Conservation (phyloP, 1,140 invertebrate genomes). For the Papilio polytes region DNA sequence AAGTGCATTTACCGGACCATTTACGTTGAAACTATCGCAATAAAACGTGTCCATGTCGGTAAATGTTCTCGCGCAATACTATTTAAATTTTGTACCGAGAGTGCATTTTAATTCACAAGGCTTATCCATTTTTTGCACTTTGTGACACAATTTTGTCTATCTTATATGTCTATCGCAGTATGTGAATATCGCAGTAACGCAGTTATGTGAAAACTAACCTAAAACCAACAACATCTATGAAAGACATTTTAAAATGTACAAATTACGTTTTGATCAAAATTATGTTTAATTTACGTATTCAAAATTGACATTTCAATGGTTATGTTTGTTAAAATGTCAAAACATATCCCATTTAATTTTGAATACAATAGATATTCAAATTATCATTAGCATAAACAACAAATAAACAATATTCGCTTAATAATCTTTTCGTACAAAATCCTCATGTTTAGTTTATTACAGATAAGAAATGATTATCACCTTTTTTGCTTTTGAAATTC, state of each 20-base stretch:
- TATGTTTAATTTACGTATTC: not conserved
- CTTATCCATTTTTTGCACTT: not conserved
- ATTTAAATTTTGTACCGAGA: conserved; percentile 15
- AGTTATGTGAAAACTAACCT: too few relatives aligned
- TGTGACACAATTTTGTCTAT: not conserved
- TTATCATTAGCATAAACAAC: not conserved
- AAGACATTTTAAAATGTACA: not conserved
- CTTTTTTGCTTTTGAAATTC: not conserved
- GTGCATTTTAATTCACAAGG: not conserved
- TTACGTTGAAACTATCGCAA: not conserved
- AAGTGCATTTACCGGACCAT: not conserved
- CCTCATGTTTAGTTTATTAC: not conserved
- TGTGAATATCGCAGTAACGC: too few relatives aligned
- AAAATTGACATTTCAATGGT: not conserved
- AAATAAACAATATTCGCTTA: not conserved
- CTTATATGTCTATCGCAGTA: too few relatives aligned
- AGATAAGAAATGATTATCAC: not conserved
- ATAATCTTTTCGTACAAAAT: too few relatives aligned
- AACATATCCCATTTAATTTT: conserved; percentile 1
- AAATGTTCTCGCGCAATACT: conserved; percentile 3
- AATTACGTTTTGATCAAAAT: not conserved
- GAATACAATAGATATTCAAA: not conserved
- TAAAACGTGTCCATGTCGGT: conserved; percentile 9
- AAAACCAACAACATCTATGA: not conserved
- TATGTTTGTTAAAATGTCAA: not conserved